phyloP scores from a whole-genome alignment of 2,888 invertebrate genomes.

The Epirrhoe tristata region DNA sequence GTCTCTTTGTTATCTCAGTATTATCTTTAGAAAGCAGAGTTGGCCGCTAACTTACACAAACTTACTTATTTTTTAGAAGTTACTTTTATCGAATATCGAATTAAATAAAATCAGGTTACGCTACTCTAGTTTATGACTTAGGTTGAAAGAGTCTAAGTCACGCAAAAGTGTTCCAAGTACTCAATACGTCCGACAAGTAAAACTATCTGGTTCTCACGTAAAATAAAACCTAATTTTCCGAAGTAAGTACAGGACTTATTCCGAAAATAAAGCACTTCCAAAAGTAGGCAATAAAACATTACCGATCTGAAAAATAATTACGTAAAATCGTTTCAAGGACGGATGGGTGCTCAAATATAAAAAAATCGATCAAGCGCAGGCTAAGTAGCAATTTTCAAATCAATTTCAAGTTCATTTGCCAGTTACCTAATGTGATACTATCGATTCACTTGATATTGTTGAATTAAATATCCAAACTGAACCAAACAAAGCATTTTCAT shows the following conservation, averaged over 20 bases:
- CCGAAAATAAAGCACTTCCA: not conserved
- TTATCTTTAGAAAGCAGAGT: too few relatives aligned
- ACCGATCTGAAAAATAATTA: slow-evolving; percentile 8
- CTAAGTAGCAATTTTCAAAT: slow-evolving; percentile 11
- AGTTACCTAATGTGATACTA: not conserved
- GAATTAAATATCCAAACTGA: not conserved
- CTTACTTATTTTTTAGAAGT: not conserved
- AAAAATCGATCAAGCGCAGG: slow-evolving; percentile 28
- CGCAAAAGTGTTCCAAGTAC: too few relatives aligned
- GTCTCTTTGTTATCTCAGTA: too few relatives aligned
- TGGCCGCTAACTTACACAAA: too few relatives aligned
- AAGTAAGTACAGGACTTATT: not conserved
- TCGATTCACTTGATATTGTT: not conserved
- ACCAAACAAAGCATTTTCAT: not conserved
- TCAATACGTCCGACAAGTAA: too few relatives aligned
- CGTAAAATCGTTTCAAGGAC: slow-evolving; percentile 42
- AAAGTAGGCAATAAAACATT: slow-evolving; percentile 8
- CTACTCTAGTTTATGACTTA: too few relatives aligned
- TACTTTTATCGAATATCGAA: too few relatives aligned
- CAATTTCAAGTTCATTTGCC: not conserved
- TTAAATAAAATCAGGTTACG: too few relatives aligned
- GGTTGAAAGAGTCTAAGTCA: too few relatives aligned
- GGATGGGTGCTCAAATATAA: slow-evolving; percentile 14
- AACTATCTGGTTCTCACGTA: not conserved
- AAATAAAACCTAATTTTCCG: not conserved